Conservation (phyloP, 2,113 vertebrate species). For the Dasypus novemcinctus region DNA sequence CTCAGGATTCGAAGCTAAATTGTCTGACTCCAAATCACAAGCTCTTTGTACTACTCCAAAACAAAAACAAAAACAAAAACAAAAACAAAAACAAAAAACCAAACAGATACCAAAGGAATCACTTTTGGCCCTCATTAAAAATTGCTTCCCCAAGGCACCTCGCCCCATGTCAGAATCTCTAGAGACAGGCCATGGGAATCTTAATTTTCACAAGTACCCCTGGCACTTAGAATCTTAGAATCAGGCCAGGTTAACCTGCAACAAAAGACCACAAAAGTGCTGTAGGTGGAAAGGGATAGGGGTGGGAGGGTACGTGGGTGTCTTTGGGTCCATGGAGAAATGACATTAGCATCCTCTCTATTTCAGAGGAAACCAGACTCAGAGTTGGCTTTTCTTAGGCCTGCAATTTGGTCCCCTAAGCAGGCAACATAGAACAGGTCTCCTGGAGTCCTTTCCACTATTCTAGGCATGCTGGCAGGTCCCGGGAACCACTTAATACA, state of each 20-base stretch:
- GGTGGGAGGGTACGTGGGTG: accelerated
- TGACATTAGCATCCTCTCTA: neutral
- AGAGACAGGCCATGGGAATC: neutral
- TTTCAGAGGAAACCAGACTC: neutral
- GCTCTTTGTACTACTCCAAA: neutral
- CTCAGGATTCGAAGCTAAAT: neutral
- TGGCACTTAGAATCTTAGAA: neutral
- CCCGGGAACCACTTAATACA: conserved; percentile 82
- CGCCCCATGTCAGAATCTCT: neutral
- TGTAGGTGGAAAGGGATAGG: neutral
- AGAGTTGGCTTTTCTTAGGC: neutral
- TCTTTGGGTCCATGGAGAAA: neutral
- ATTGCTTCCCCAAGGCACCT: neutral
- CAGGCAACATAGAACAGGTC: conserved; percentile 71
- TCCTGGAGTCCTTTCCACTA: conserved; percentile 71
- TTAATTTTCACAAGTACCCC: neutral
- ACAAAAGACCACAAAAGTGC: neutral
- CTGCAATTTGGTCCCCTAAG: neutral
- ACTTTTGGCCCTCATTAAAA: neutral
- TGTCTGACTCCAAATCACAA: neutral
- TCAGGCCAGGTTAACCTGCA: neutral
- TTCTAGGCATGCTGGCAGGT: conserved; percentile 78
- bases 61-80: too few species aligned
- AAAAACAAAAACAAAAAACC: too few species aligned
- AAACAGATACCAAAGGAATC: neutral